Evolutionary conservation across 2,888 invertebrate genomes (phyloP), one percentile per base, ranked within the genome.

Genomic region (Autographa gamma): DNA sequence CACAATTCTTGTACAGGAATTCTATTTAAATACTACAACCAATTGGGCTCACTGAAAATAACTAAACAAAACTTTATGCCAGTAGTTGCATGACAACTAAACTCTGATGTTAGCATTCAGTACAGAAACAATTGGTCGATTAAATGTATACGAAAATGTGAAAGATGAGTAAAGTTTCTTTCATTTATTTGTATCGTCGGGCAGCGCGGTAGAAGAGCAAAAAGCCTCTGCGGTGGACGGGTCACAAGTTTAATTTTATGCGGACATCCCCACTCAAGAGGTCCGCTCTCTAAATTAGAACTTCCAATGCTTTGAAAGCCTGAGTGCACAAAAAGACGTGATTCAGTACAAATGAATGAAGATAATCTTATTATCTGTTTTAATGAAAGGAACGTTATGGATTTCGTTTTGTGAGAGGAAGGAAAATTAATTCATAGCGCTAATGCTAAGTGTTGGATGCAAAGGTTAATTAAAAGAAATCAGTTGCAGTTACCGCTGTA

Each of bases 171-270:
- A 43, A 74, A 67, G 32, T 66, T 70, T 59, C 60, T 70, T 67
- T 52, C n/a, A 66, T 71, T 74, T 64, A 63, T 79, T 71, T 67
- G 60, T 59, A 62, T 68, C 65, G 63, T 72, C 63, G 16, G n/a
- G 41, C 48, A 60, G 63, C 41, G 31, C 11, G 0, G 19, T 32
- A 34, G 65, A 62, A 52, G 19, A 66, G 71, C 56, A 71, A 79
- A 75, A 79, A 77, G 68, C 56, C 67, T 59, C 41, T 63, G 38
- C 62, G 56, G 65, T 74, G 63, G 32, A 75, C 64, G 56, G 43
- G 65, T 48, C 25, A 63, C 68, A 71, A 72, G 59, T 77, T 77
- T 66, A 76, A 79, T 79, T 79, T 79, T 76, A 76, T 77, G 60
- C 76, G 66, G 79, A 68, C 54, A 63, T 68, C 52, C 31, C 43